These are phyloP conservation scores for Limnephilus lunatus DNA, from an alignment of 2,888 invertebrate genomes.

Conservation along the genomic window DNA sequence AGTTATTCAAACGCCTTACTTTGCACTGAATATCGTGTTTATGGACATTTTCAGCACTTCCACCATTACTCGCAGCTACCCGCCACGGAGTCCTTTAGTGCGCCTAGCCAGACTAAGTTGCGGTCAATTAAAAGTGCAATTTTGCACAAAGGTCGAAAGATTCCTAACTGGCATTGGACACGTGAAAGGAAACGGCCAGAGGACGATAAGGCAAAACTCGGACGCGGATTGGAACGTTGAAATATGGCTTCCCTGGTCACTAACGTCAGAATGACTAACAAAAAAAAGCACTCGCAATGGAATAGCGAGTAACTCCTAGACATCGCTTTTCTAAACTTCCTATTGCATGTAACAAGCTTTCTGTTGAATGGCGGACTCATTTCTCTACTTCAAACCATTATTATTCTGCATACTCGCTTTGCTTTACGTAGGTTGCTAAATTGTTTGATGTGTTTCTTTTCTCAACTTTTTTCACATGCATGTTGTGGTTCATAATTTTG, in stretches of 20 bases:
- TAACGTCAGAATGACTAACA: not conserved
- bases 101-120: not conserved
- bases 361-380: not conserved
- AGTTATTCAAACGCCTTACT: slow-evolving; percentile 9
- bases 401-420: not conserved
- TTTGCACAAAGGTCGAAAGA: slow-evolving; percentile 35
- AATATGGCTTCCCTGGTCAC: slow-evolving; percentile 20
- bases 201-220: slow-evolving; percentile 29
- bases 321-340: not conserved
- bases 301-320: not conserved
- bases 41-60: slow-evolving; percentile 14
- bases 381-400: not conserved
- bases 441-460: no score
- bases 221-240: slow-evolving; percentile 5
- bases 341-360: slow-evolving; percentile 19
- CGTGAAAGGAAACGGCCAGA: slow-evolving; percentile 35
- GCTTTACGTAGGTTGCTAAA: not conserved
- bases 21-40: slow-evolving; percentile 18
- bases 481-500: no score
- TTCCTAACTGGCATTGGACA: slow-evolving; percentile 7
- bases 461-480: not conserved
- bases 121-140: slow-evolving; percentile 34
- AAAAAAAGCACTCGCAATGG: not conserved
- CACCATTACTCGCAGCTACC: not conserved
- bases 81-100: not conserved